Evolutionary conservation across 2,888 invertebrate species (phyloP), one percentile per base, ranked within the genome.

Genomic region (Caenorhabditis angaria): DNA sequence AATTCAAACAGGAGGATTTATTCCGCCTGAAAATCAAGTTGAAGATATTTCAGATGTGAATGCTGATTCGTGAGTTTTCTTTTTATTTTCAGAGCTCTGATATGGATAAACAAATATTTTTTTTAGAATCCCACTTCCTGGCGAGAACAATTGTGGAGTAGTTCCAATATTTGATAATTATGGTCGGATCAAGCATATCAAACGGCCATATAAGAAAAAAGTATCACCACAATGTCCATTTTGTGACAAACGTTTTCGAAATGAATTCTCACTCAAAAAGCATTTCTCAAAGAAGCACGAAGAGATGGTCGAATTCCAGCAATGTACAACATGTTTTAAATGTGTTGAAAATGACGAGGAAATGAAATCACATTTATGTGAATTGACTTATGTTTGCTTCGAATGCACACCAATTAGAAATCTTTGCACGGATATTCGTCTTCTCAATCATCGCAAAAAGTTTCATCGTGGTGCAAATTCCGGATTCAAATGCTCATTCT

Each of bases 171-270:
- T 87, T 65, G 84, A 87, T 68, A 51, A 60, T 1, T 82, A 67
- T 51, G 87, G 86, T 22, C 70, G 70, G 12, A 58, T 87, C 18
- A 76, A 77, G 27, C 78, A 82, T 35, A 76, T 83, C 14, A 77
- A 77, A 58, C 68, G 84, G 14, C 76, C 80, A 18, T 87, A 82
- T 70, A 83, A 83, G 62, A 87, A 87, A 76, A 87, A 87, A 69
- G 67, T 65, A 6, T 86, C 85, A 2, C 87, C 88, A 6, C 87
- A 87, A 58, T 87, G 88, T 65, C 84, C 87, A 14, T 87, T 87
- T 65, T 87, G 87, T 70, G 88, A 87, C 70, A 87, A 87, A 64
- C 84, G 88, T 10, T 87, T 83, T 67, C 77, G 85, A 28, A 85
- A 87, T 69, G 88, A 87, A 54, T 73, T 82, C 51, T 84, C 84